These are phyloP conservation scores for Intellagama lesueurii DNA, from an alignment of 2,797 vertebrate species.

Conservation along the genomic window DNA sequence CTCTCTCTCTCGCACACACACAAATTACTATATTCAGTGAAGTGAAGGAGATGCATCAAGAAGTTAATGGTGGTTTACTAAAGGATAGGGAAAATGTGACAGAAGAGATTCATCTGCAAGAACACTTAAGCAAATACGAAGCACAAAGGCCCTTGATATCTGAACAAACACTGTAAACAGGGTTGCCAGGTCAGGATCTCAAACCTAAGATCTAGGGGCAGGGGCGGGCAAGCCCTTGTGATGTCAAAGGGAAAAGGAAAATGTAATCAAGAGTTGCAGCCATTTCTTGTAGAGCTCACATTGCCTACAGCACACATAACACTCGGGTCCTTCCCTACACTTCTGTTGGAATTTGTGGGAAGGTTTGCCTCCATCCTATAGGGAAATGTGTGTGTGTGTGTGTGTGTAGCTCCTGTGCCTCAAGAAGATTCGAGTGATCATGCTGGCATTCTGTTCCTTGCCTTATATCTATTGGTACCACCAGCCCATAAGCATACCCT, in stretches of 20 bases:
- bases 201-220: not conserved
- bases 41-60: constrained; percentile 62
- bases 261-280: no score
- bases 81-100: constrained; percentile 42
- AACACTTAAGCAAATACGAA: constrained; percentile 37
- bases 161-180: constrained; percentile 36
- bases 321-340: no score
- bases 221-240: not conserved
- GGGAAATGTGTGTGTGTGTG: no score
- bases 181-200: constrained; percentile 1
- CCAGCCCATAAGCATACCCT: no score
- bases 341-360: no score
- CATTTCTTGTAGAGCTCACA: no score
- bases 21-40: constrained; percentile 60
- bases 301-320: no score
- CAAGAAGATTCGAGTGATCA: no score
- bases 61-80: constrained; percentile 64
- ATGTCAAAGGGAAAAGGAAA: no score
- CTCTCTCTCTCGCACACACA: not conserved
- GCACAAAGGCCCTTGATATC: constrained; percentile 30
- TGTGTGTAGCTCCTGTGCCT: no score
- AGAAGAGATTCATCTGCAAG: constrained; percentile 61
- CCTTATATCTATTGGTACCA: not conserved
- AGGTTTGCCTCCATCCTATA: no score
- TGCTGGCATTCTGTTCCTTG: not conserved